phyloP scores from a whole-genome alignment of 2,797 vertebrate genomes.

The Lacerta bilineata region DNA sequence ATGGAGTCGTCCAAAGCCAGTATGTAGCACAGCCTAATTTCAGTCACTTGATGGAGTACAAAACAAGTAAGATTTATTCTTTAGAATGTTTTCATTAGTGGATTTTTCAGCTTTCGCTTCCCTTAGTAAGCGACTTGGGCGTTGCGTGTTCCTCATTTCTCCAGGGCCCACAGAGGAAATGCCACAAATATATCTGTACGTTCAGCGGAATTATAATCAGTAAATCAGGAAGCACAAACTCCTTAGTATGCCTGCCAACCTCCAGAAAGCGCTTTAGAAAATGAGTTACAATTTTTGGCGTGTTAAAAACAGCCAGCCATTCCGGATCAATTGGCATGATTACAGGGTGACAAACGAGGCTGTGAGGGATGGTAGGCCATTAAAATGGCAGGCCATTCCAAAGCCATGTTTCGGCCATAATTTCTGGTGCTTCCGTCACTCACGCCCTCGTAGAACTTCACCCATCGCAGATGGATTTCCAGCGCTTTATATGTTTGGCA shows the following conservation, averaged over 20 bases:
- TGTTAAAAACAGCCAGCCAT: not conserved
- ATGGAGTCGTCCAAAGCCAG: not conserved
- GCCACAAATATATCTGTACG: not conserved
- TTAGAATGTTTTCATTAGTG: not conserved
- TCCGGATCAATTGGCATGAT: not conserved
- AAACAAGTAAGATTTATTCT: fast-evolving
- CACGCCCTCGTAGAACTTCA: not conserved
- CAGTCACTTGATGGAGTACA: fast-evolving
- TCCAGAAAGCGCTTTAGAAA: not conserved
- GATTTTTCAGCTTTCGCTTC: not conserved
- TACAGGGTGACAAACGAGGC: not conserved
- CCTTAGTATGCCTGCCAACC: not conserved
- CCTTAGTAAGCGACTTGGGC: not conserved
- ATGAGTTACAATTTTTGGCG: not conserved
- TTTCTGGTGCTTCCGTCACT: not conserved
- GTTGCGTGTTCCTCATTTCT: not conserved
- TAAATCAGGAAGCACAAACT: not conserved
- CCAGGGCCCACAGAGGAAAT: not conserved
- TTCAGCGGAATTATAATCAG: not conserved
- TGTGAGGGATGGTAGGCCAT: not conserved
- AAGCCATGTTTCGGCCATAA: not conserved
- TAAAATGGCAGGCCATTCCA: not conserved
- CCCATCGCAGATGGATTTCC: no score
- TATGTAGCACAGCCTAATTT: not conserved
- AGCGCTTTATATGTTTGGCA: not conserved